A percentile compares a stretch with the other conserved stretches of the same genome.
Conservation (phyloP, 2,888 invertebrate species). For the Ariolimax columbianus region DNA sequence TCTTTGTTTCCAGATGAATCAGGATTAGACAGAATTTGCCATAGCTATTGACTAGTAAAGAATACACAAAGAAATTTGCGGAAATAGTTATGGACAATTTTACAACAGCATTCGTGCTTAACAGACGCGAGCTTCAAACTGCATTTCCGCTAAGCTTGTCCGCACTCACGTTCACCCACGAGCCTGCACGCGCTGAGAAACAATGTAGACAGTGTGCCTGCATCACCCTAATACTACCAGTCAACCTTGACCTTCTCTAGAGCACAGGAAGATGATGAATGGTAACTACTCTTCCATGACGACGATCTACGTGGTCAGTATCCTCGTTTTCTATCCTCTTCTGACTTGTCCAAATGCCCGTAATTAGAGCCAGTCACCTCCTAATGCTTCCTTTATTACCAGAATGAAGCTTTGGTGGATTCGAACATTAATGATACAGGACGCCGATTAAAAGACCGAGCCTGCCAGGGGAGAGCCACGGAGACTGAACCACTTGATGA, state of each 20-base stretch:
- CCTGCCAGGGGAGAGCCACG: background rate
- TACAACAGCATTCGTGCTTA: background rate
- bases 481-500: background rate
- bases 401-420: background rate
- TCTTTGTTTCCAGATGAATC: too few relatives aligned
- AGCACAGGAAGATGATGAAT: background rate
- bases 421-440: background rate
- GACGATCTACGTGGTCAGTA: background rate
- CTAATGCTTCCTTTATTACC: constrained; percentile 10
- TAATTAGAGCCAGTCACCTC: background rate
- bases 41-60: background rate
- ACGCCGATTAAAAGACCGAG: background rate
- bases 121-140: background rate
- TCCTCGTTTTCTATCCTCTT: background rate
- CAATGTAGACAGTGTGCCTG: background rate
- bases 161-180: background rate
- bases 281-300: background rate
- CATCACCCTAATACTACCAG: background rate
- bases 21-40: too few relatives aligned
- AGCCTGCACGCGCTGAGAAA: background rate
- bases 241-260: constrained; percentile 1
- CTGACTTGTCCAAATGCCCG: background rate
- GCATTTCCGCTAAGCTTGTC: background rate
- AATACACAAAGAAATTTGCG: background rate
- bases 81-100: background rate